Conservation (phyloP, 2,888 invertebrate species). For the Ectemnius cavifrons region DNA sequence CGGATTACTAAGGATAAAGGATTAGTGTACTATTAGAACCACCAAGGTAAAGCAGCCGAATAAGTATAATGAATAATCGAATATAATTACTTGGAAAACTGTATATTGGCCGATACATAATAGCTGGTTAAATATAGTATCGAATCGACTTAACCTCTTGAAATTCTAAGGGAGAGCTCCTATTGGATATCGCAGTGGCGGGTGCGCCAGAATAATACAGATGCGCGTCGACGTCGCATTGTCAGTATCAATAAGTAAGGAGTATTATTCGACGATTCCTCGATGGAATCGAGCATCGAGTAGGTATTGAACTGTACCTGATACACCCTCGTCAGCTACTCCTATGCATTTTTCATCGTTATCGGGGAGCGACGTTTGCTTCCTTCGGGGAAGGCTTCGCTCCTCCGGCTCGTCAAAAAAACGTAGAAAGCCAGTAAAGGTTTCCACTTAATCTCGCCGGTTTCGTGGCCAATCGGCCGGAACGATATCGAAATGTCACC, state of each 20-base stretch:
- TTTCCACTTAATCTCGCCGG: slow-evolving; percentile 61
- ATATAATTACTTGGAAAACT: no score
- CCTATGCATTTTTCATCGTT: slow-evolving; percentile 66
- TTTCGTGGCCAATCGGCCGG: slow-evolving; percentile 64
- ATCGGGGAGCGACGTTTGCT: slow-evolving; percentile 37
- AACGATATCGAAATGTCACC: slow-evolving; percentile 58
- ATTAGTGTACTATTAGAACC: no score
- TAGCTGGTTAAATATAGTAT: no score
- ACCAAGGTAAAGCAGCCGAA: no score
- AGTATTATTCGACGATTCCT: slow-evolving; percentile 10
- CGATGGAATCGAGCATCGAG: slow-evolving; percentile 28
- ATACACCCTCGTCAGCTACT: slow-evolving; percentile 63
- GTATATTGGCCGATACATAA: no score
- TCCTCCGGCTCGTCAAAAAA: slow-evolving; percentile 27
- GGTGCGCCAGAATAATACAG: no score
- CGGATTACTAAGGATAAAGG: no score
- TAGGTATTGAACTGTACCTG: slow-evolving; percentile 52
- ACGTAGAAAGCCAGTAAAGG: slow-evolving; percentile 28
- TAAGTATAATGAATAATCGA: no score
- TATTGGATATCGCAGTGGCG: no score
- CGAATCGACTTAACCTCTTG: no score
- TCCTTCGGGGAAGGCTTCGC: neutral
- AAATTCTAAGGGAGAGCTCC: no score
- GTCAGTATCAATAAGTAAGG: slow-evolving; percentile 22
- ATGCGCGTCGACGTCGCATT: neutral